Evolutionary conservation across 2,797 vertebrate species (phyloP), one percentile per base, ranked within the genome.

Genomic region (Rhinatrema bivittatum): DNA sequence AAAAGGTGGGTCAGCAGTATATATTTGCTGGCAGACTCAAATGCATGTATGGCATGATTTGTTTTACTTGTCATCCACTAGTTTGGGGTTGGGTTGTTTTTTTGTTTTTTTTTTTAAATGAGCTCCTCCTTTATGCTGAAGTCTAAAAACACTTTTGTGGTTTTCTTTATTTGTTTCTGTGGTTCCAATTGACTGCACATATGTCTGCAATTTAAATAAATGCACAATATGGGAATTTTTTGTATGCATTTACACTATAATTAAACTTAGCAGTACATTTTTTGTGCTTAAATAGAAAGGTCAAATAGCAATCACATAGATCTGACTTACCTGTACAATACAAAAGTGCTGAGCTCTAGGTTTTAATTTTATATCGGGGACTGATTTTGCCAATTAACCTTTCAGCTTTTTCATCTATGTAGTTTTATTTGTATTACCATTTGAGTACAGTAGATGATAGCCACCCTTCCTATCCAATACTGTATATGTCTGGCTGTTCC

Each of bases 1-100:
- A 81, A 82, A 65, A 89, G 87, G 87, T 87, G 34, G 61, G 65
- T n/a, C 5, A 9, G 11, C 13, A 1, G 18, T 12, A 3, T 42
- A 22, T 15, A 7, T 30, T 10, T 14, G 22, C 5, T 25, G 14
- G 20, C 7, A 5, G 7, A 15, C 20, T 19, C 36, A 15, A 10
- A 2, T 47, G 36, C 16, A 4, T 32, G 10, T 24, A n/a, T 25
- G n/a, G n/a, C n/a, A n/a, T 15, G 8, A 40, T 34, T 15, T 16
- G 12, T 40, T 42, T 8, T 14, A 10, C 36, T 43, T n/a, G n/a
- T 42, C 20, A 10, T n/a, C n/a, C n/a, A n/a, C n/a, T n/a, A n/a
- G n/a, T n/a, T n/a, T n/a, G n/a, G n/a, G n/a, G n/a, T n/a, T n/a
- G n/a, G n/a, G n/a, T n/a, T n/a, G n/a, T n/a, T n/a, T 32, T 60